Conservation (phyloP, 2,888 invertebrate genomes). For the Rotaria macrura region DNA sequence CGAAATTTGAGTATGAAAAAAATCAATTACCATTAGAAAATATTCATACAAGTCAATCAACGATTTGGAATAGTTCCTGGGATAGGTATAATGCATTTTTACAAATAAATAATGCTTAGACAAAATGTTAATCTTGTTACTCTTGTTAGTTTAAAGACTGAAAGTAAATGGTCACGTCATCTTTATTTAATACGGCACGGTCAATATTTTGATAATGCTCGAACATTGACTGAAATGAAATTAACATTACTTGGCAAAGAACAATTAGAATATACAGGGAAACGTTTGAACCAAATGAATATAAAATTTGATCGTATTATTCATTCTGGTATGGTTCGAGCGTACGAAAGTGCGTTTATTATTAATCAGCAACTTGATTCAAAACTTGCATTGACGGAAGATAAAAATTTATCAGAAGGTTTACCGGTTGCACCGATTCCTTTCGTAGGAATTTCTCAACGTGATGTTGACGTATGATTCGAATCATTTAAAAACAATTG, state of each 20-base stretch:
- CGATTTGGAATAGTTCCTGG: neutral
- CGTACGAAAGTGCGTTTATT: conserved; percentile 27
- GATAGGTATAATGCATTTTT: neutral
- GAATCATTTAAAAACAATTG: neutral
- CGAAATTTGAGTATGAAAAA: conserved; percentile 19
- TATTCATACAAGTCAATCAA: neutral
- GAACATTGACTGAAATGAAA: neutral
- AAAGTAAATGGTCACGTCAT: neutral
- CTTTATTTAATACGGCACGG: conserved; percentile 9
- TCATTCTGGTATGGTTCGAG: conserved; percentile 32
- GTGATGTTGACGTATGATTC: neutral
- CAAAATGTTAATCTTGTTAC: no score
- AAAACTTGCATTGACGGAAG: conserved; percentile 21
- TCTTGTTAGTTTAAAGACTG: neutral
- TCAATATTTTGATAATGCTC: conserved; percentile 17
- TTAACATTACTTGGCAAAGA: conserved; percentile 45
- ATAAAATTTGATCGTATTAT: conserved; percentile 22
- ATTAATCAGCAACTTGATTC: conserved; percentile 23
- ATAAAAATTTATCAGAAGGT: conserved; percentile 68
- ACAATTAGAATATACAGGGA: conserved; percentile 76
- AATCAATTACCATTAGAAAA: neutral
- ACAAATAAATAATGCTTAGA: neutral
- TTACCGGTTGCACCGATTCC: conserved; percentile 89
- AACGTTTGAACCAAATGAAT: conserved; percentile 53
- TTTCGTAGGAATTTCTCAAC: conserved; percentile 56